Evolutionary conservation across 2,888 invertebrate genomes (phyloP).

Genomic region (Dynastes maya): DNA sequence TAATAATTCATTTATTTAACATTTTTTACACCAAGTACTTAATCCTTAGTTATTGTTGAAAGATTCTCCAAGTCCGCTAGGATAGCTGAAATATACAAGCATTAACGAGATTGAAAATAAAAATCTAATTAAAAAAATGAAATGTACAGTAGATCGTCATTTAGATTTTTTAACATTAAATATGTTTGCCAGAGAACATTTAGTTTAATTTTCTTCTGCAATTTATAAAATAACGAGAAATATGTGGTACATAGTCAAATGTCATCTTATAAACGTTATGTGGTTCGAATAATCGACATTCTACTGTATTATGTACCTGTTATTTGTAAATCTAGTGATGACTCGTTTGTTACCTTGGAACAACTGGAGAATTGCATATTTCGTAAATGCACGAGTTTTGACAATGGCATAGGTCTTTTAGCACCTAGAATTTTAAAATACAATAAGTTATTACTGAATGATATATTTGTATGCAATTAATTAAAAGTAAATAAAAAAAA

Average conservation of each 20-base stretch:
- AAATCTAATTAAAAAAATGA: neutral
- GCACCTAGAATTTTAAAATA: constrained; percentile 42
- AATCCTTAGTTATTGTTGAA: neutral
- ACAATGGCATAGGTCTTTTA: constrained; percentile 50
- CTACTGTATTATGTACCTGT: constrained; percentile 24
- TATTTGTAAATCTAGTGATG: constrained; percentile 81
- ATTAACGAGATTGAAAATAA: too few relatives aligned
- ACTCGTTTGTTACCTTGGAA: constrained; percentile 72
- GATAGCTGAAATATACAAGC: constrained; percentile 14
- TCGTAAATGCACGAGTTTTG: constrained; percentile 54
- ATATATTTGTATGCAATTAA: neutral
- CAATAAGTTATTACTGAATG: neutral
- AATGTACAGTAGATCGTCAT: too few relatives aligned
- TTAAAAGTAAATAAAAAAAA: neutral
- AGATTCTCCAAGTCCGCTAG: constrained; percentile 31
- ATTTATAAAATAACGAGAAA: too few relatives aligned
- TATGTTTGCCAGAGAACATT: too few relatives aligned
- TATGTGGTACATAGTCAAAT: too few relatives aligned
- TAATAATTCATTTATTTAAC: too few relatives aligned
- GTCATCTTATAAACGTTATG: too few relatives aligned
- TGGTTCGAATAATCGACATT: neutral
- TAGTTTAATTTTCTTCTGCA: too few relatives aligned
- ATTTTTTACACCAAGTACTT: neutral
- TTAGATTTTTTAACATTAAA: too few relatives aligned
- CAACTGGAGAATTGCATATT: constrained; percentile 56